A percentile compares a stretch with the other conserved stretches of the same genome.
These are phyloP conservation scores for Brachypodius melanocephalos DNA, from an alignment of 2,113 vertebrate species.

Conservation along the genomic window DNA sequence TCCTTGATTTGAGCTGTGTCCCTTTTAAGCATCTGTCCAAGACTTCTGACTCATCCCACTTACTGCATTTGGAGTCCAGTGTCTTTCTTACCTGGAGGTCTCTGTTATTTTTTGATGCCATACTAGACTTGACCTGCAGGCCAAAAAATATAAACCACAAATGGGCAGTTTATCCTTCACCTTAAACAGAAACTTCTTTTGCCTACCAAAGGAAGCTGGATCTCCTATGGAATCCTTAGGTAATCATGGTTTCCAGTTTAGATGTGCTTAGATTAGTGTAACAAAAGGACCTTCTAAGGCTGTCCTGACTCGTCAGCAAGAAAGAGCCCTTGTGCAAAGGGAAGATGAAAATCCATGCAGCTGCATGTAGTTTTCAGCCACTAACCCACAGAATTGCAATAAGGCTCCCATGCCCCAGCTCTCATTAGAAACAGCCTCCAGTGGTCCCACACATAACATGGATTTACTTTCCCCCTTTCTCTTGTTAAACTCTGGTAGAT, in stretches of 20 bases:
- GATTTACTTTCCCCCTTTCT: neutral
- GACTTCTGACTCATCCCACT: neutral
- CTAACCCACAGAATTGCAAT: neutral
- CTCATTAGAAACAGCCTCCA: neutral
- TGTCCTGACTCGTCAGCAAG: neutral
- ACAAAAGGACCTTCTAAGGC: neutral
- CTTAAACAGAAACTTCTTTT: neutral
- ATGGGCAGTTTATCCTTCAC: neutral
- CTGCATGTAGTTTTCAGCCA: neutral
- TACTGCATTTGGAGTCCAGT: neutral
- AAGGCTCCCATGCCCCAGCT: fast-evolving
- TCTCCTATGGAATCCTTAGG: neutral
- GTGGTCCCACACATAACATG: neutral
- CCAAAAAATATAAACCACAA: neutral
- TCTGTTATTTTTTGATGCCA: neutral
- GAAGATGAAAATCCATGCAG: neutral
- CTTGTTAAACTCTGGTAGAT: neutral
- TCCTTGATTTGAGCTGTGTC: neutral
- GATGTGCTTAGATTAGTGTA: neutral
- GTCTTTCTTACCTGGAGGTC: neutral
- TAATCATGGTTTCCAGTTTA: neutral
- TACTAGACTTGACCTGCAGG: neutral
- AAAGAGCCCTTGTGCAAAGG: neutral
- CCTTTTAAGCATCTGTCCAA: neutral
- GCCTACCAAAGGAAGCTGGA: neutral